Base-by-base conservation (phyloP, 2,888 invertebrate genomes). In the Drosophila ochracea region DNA sequence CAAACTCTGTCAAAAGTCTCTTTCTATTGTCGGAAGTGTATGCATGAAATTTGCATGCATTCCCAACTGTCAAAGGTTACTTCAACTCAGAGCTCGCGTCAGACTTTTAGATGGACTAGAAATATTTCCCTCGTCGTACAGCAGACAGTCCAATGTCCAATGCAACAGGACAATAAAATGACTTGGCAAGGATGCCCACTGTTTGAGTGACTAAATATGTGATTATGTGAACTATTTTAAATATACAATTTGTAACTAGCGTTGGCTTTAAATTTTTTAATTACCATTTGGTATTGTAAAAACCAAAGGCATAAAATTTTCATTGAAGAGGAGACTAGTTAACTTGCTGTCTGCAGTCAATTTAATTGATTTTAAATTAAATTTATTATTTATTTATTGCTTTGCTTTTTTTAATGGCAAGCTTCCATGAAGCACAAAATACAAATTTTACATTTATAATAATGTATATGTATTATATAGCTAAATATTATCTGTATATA, bases 41-140 rank as follows among this genome's bases (percentile, higher is more conserved):
- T 84, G 78, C 76, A 84, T 84, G 58, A 78, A 82, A 84, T 81
- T 82, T 76, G 73, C 78, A 78, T 71, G 68, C 68, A 66, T 16
- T 16, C 58, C 62, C 65, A 61, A 68, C 65, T 59, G 80, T 65
- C 63, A 65, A 74, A 68, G 39, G 61, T 13, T 35, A 49, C 16
- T 21, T 39, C 37, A 52, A 64, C 37, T 13, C 33, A 16, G 11
- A 65, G 11, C 47, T 10, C 21, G 19, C 30, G 11, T 58, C 50
- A 19, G 31, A 53, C 28, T 65, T 21, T 16, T 52, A 39, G 39
- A 33, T 54, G 43, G 68, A 65, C 37, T 73, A 37, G 60, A 16
- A 31, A n/a, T 63, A 68, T 60, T 74, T 78, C 68, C 70, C 64
- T 16, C 55, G 37, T 52, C 69, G 58, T 39, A 39, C 41, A 53